A percentile compares a stretch with the other conserved stretches of the same genome.
Evolutionary conservation across 2,797 vertebrate genomes (phyloP).

Genomic region (Hydrocynus forskahlii): DNA sequence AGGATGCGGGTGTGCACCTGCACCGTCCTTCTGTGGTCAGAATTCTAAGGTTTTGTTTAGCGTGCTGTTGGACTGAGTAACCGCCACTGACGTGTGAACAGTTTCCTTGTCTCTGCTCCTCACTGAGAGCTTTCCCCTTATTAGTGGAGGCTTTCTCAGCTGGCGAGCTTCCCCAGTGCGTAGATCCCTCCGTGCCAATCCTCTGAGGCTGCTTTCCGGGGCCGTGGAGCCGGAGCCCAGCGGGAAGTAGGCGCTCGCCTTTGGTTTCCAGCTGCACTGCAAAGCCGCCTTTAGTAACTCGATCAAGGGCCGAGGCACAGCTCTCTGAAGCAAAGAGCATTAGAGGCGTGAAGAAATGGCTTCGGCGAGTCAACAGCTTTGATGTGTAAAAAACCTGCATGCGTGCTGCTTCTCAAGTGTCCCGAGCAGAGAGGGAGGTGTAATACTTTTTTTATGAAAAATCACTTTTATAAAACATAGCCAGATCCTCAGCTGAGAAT

Average conservation of each 20-base stretch:
- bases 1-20: slow-evolving; percentile 10
- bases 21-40: background rate
- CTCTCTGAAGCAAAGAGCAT: slow-evolving; percentile 79
- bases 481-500: slow-evolving; percentile 76
- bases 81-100: slow-evolving; percentile 25
- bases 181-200: slow-evolving; percentile 68
- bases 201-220: slow-evolving; percentile 69
- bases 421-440: slow-evolving; percentile 66
- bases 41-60: slow-evolving; percentile 33
- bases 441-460: slow-evolving; percentile 38
- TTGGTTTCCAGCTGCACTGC: slow-evolving; percentile 73
- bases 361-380: slow-evolving; percentile 77
- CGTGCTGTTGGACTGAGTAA: slow-evolving; percentile 24
- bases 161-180: slow-evolving; percentile 19
- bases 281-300: slow-evolving; percentile 77
- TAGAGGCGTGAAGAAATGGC: slow-evolving; percentile 75
- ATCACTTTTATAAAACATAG: slow-evolving; percentile 70
- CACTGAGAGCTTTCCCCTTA: slow-evolving; percentile 36
- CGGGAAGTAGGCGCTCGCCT: slow-evolving; percentile 62
- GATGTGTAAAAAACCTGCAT: slow-evolving; percentile 75
- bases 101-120: slow-evolving; percentile 36
- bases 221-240: slow-evolving; percentile 71
- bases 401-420: slow-evolving; percentile 65
- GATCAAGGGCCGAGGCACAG: slow-evolving; percentile 75
- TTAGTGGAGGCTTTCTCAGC: slow-evolving; percentile 46